Base-by-base conservation (phyloP, 2,888 invertebrate species). In the Cataglyphis cursor region DNA sequence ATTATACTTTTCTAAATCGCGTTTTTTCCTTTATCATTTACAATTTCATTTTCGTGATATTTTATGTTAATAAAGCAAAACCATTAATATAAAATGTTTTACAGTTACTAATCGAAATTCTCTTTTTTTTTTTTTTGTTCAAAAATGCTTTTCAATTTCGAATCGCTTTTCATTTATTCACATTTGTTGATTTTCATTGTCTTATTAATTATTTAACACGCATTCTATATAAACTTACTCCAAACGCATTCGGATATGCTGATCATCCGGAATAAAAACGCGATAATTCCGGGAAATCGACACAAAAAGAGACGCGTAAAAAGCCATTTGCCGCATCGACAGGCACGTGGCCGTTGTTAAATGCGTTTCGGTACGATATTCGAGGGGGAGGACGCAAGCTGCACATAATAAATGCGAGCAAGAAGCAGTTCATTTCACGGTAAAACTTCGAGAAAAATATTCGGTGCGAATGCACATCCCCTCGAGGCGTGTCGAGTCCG, bases 291-390 rank as follows among this genome's bases (percentile, higher is more conserved):
- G 4, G 15, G 41, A 44, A 44, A 44, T 15, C 41, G 41, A 44
- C 41, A 3, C 4, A 15, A 44, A 15, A 28, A 28, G 28, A 28
- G 28, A 15, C 41, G 12, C 41, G 41, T 15, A 44, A 44, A 41
- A 21, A 31, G 31, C 4, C 31, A 31, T 31, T 31, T 31, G 31
- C 51, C 6, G 38, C 64, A 80, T 80, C 64, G 54, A 48, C 28
- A 66, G 80, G 81, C 82, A 83, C 85, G 88, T 88, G 90, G 73
- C 84, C 84, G 66, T 81, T 88, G 73, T 68, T 89, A 85, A 88
- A 88, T 81, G 85, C 86, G 76, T 81, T 81, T 84, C 57, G 24
- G 44, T 15, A 38, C 10, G 48, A 8, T n/a, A 51, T 51, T n/a
- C 51, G 6, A 51, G 18, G 51, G n/a, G 68, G 4, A 48, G 84